These are phyloP conservation scores for Lophius piscatorius DNA, from an alignment of 2,113 vertebrate species.

Conservation along the genomic window DNA sequence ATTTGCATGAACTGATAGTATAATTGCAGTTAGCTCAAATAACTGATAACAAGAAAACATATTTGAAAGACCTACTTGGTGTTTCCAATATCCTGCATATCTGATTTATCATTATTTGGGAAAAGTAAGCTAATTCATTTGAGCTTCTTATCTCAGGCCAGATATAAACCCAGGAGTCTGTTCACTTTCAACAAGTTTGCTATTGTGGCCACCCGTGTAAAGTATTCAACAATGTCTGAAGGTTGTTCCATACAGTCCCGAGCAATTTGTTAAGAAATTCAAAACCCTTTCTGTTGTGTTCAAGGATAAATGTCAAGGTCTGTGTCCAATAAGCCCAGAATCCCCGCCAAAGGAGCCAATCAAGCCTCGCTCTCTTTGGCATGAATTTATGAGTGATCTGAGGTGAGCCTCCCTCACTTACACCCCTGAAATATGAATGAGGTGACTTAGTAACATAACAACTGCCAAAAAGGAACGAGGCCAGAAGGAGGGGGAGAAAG, in stretches of 20 bases:
- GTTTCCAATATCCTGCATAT: neutral
- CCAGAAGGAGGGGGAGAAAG: constrained; percentile 24
- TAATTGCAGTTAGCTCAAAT: no score
- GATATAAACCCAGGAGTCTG: constrained; percentile 5
- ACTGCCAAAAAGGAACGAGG: constrained; percentile 47
- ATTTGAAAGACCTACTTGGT: no score
- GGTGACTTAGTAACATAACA: constrained; percentile 62
- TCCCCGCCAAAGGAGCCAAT: constrained; percentile 32
- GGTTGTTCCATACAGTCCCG: constrained; percentile 1
- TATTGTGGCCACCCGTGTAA: no score
- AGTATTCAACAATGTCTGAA: constrained; percentile 9
- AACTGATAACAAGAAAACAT: no score
- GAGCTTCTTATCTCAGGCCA: neutral
- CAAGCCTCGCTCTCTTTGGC: constrained; percentile 17
- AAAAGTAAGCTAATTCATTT: neutral
- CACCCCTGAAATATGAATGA: constrained; percentile 71
- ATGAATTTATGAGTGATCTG: constrained; percentile 26
- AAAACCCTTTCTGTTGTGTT: constrained; percentile 8
- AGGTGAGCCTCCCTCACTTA: constrained; percentile 45
- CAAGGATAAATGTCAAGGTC: no score
- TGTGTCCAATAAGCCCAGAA: constrained; percentile 26
- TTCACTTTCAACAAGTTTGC: constrained; percentile 1
- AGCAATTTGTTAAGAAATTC: constrained; percentile 22
- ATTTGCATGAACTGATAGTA: no score
- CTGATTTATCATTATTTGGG: neutral